Percentiles rank a stretch among this genome's conserved stretches.
These are phyloP conservation scores for Sitobion miscanthi DNA, from an alignment of 1,140 invertebrate species.

Conservation along the genomic window DNA sequence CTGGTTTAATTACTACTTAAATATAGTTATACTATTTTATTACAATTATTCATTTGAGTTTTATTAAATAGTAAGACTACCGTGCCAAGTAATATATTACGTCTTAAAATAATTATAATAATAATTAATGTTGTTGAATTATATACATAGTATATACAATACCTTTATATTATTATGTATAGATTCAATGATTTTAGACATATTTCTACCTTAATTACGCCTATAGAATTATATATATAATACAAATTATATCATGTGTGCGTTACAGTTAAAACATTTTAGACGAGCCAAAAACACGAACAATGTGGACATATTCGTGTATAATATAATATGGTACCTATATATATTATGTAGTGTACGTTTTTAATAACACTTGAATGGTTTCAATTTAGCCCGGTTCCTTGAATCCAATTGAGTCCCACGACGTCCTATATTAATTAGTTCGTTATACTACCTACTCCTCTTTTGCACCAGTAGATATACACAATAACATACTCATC, in stretches of 20 bases:
- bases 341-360: not conserved
- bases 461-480: not conserved
- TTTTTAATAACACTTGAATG: slow-evolving; percentile 21
- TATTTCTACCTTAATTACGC: not conserved
- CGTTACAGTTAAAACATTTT: not conserved
- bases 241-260: not conserved
- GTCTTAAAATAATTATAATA: not conserved
- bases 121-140: too few species aligned
- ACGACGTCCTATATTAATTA: not conserved
- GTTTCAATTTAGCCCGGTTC: not conserved
- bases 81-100: too few species aligned
- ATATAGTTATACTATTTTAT: not conserved
- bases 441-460: not conserved
- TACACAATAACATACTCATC: not conserved
- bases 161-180: not conserved
- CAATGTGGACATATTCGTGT: not conserved
- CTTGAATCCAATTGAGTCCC: not conserved
- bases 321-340: not conserved
- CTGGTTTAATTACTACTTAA: not conserved
- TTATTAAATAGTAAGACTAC: not conserved
- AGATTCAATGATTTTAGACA: not conserved
- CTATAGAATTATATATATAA: not conserved
- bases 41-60: not conserved
- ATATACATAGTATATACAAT: too few species aligned
- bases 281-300: not conserved